Percentiles rank a stretch among this genome's conserved stretches.
Conservation (phyloP, 2,888 invertebrate species). For the Ephialtes manifestator region DNA sequence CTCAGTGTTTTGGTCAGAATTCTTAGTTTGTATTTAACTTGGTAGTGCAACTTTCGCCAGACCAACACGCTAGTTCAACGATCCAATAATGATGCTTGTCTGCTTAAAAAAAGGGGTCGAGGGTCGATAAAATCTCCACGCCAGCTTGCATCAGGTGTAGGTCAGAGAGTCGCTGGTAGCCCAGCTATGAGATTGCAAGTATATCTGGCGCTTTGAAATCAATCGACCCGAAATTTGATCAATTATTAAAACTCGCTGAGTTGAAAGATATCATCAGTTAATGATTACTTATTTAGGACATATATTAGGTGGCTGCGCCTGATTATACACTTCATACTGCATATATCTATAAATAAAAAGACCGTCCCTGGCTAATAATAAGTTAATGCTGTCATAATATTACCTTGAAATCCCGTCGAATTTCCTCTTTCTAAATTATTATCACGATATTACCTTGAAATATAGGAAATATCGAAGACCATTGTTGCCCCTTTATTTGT, state of each 20-base stretch:
- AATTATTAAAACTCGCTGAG: background rate
- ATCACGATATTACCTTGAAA: no score
- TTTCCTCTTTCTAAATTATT: no score
- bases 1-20: background rate
- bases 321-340: background rate
- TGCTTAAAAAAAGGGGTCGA: constrained; percentile 4
- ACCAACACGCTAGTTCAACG: background rate
- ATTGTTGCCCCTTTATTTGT: no score
- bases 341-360: background rate
- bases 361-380: no score
- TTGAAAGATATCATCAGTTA: background rate
- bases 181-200: background rate
- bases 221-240: constrained; percentile 8
- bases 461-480: no score
- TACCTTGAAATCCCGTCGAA: no score
- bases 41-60: background rate
- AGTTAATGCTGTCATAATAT: no score
- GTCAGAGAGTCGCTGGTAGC: background rate
- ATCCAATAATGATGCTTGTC: constrained; percentile 2
- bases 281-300: background rate
- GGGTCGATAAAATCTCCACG: background rate
- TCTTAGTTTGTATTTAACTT: background rate
- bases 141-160: background rate
- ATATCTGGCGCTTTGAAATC: background rate
- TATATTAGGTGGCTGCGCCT: background rate